Evolutionary conservation across 2,113 vertebrate genomes (phyloP), one percentile per base, ranked within the genome.

Genomic region (Phoxinus phoxinus): DNA sequence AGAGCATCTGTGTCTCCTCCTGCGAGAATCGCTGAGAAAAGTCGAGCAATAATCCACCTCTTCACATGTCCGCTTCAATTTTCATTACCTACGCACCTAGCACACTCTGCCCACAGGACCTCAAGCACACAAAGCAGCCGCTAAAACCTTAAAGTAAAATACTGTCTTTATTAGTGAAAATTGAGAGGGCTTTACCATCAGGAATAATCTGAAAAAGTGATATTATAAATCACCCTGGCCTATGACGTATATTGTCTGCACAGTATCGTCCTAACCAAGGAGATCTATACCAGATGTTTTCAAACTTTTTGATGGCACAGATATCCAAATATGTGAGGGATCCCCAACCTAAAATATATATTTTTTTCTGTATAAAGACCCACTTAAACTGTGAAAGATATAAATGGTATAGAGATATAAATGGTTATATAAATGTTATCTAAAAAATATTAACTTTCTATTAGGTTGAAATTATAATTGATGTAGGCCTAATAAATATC

Each of bases 31-130:
- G 0, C 56, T 25, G 56, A 58, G 41, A 67, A 85, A 58, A 25
- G 30, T 53, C 32, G 9, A 19, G 73, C 56, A 59, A 63, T 88
- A 85, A 85, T 88, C 87, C 87, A 71, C 78, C 84, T 88, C 87
- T 77, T 80, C 35, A 76, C 59, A 85, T 71, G 71, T 46, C 71
- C 1, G 69, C 65, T 65, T 79, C 41, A 21, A 75, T 79, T 72
- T 80, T 79, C 63, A 72, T 73, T 77, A 77, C 30, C 56, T 56
- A 59, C 63, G 4, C 30, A 27, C 9, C 79, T 30, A 30, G 41
- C 41, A 25, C 35, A 32, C 25, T 30, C 46, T 17, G 8, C 44
- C 81, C 37, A 44, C 71, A 11, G 35, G 23, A 23, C 71, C 37
- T 41, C 46, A 78, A 35, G 30, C 51, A 78, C 75, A 78, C 30